A percentile compares a stretch with the other conserved stretches of the same genome.
Evolutionary conservation across 2,797 vertebrate genomes (phyloP).

Genomic region (Heteromormyrus szaboi): DNA sequence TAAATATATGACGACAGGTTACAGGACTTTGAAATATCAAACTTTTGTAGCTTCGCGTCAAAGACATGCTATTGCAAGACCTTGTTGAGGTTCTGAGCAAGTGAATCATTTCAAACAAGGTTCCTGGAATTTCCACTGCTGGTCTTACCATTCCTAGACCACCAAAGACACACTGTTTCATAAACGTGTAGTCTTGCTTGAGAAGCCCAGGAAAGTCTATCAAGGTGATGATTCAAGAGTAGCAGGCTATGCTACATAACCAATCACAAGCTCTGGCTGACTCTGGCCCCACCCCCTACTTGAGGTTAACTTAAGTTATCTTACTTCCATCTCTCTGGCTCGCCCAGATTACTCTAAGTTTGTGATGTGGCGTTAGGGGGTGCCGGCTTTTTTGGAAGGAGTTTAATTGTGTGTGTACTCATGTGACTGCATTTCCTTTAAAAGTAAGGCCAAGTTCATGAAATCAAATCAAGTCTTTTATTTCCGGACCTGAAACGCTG

Average conservation of each 20-base stretch:
- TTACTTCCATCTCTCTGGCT: background rate
- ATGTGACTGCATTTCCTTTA: background rate
- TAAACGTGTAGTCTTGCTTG: background rate
- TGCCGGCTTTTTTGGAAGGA: slow-evolving; percentile 6
- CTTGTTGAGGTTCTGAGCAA: background rate
- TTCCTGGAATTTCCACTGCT: background rate
- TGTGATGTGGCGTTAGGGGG: background rate
- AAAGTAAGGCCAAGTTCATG: background rate
- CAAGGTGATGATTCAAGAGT: background rate
- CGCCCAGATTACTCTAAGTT: background rate
- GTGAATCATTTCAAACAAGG: background rate
- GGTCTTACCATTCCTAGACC: background rate
- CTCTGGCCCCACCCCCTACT: background rate
- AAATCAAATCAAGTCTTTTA: background rate
- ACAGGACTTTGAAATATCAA: background rate
- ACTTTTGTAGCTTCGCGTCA: background rate
- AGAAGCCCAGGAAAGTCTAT: background rate
- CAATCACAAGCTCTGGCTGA: background rate
- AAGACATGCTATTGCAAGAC: background rate
- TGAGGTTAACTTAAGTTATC: background rate
- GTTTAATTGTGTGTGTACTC: background rate
- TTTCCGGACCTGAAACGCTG: background rate
- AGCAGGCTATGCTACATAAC: background rate
- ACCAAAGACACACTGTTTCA: background rate
- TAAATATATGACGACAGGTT: background rate